These are phyloP conservation scores for Pangasius macronema DNA, from an alignment of 2,797 vertebrate species.

Conservation along the genomic window DNA sequence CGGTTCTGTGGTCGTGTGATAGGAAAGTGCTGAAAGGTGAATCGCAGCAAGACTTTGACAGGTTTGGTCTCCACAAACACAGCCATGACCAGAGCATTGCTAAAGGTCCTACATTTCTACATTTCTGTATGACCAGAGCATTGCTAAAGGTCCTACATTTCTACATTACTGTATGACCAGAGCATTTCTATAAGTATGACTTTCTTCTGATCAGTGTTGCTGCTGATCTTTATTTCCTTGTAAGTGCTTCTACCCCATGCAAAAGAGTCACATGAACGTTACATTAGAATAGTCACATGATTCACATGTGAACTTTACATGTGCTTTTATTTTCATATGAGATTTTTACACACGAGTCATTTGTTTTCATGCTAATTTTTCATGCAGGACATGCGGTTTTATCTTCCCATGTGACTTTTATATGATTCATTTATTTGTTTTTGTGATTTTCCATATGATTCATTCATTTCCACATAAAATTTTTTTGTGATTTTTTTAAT, in stretches of 20 bases:
- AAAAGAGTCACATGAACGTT: not conserved
- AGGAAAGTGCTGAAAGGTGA: constrained; percentile 27
- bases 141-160: not conserved
- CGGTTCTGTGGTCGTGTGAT: constrained; percentile 51
- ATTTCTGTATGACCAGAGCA: not conserved
- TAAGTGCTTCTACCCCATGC: not conserved
- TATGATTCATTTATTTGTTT: not conserved
- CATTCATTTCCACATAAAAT: not conserved
- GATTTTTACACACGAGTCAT: not conserved
- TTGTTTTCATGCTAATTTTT: not conserved
- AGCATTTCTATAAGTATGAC: constrained; percentile 24
- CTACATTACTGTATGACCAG: not conserved
- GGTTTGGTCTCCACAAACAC: constrained; percentile 20
- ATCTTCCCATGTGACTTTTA: not conserved
- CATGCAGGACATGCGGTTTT: not conserved
- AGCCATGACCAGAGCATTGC: too few species aligned
- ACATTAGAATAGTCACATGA: not conserved
- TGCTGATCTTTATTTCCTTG: not conserved
- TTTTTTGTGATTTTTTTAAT: not conserved
- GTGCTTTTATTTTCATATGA: not conserved
- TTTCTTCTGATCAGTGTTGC: constrained; percentile 13
- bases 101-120: not conserved
- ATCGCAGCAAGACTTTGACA: constrained; percentile 15
- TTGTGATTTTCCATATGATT: not conserved
- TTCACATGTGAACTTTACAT: not conserved